Conservation (phyloP, 1,140 invertebrate species). For the Armadillidium nasatum region DNA sequence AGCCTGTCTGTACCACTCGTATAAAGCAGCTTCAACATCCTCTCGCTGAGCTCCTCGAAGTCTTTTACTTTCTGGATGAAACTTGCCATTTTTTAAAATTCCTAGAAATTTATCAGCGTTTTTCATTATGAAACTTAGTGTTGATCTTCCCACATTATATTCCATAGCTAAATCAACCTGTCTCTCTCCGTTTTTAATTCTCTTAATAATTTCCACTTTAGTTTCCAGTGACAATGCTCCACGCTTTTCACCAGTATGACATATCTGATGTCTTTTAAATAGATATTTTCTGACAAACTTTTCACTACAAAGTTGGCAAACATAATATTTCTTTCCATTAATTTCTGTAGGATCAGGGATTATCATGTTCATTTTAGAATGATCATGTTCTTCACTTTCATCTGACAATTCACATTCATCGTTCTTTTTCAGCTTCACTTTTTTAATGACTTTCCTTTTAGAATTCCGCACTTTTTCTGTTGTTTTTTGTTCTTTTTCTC, state of each 20-base stretch:
- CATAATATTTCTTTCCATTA: constrained; percentile 9
- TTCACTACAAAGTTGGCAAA: not conserved
- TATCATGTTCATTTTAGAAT: no score
- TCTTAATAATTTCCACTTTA: constrained; percentile 40
- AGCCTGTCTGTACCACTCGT: constrained; percentile 44
- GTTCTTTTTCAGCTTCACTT: not conserved
- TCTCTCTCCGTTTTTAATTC: constrained; percentile 39
- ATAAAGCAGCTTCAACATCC: constrained; percentile 44
- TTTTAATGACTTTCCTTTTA: not conserved
- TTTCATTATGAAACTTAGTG: constrained; percentile 42
- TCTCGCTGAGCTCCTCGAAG: constrained; percentile 39
- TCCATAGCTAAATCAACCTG: constrained; percentile 42
- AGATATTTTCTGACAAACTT: constrained; percentile 24
- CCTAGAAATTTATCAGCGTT: constrained; percentile 40
- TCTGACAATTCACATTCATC: not conserved
- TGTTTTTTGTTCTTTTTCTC: not conserved
- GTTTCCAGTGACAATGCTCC: constrained; percentile 41
- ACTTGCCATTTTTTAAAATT: constrained; percentile 39
- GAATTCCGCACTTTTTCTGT: not conserved
- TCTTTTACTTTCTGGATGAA: constrained; percentile 41
- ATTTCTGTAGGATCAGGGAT: not conserved
- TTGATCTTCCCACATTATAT: constrained; percentile 43
- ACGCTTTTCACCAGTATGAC: constrained; percentile 40
- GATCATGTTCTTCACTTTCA: no score
- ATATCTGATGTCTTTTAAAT: constrained; percentile 38